These are phyloP conservation scores for Amphimallon solstitiale DNA, from an alignment of 2,888 invertebrate genomes.

Conservation along the genomic window DNA sequence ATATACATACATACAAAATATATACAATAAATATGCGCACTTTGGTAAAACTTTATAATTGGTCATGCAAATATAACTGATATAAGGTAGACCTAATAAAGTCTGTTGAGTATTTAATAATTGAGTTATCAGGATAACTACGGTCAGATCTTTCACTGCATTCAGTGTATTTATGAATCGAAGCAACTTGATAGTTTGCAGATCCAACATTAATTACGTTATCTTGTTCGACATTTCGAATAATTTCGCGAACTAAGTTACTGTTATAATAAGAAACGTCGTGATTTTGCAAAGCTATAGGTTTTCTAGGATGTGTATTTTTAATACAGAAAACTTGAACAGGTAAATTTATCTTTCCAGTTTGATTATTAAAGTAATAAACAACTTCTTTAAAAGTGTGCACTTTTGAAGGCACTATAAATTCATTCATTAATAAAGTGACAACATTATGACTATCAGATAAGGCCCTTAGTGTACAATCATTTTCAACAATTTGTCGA, in stretches of 20 bases:
- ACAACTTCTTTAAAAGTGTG: slow-evolving; percentile 67
- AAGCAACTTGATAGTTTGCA: slow-evolving; percentile 52
- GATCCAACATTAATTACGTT: slow-evolving; percentile 50
- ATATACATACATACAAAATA: slow-evolving; percentile 4
- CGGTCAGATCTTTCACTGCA: slow-evolving; percentile 52
- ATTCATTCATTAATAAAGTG: slow-evolving; percentile 74
- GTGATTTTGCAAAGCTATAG: slow-evolving; percentile 57
- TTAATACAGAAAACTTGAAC: slow-evolving; percentile 59
- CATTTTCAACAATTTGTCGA: slow-evolving; percentile 69
- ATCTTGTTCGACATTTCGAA: slow-evolving; percentile 49
- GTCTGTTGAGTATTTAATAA: slow-evolving; percentile 58
- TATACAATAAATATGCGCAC: neutral
- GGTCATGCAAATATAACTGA: slow-evolving; percentile 55
- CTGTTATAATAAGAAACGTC: slow-evolving; percentile 54
- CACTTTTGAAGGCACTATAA: slow-evolving; percentile 70
- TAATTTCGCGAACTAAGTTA: slow-evolving; percentile 52
- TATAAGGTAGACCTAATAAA: slow-evolving; percentile 58
- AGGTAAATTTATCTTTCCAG: slow-evolving; percentile 53
- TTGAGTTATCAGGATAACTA: slow-evolving; percentile 53
- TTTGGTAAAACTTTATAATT: slow-evolving; percentile 39
- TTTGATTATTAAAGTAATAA: slow-evolving; percentile 64
- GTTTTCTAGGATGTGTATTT: slow-evolving; percentile 51
- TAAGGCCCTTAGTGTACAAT: slow-evolving; percentile 71
- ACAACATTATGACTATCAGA: slow-evolving; percentile 66
- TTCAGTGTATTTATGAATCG: slow-evolving; percentile 57